Conservation (phyloP, 1,140 invertebrate species). For the Protaetia brevitarsis region DNA sequence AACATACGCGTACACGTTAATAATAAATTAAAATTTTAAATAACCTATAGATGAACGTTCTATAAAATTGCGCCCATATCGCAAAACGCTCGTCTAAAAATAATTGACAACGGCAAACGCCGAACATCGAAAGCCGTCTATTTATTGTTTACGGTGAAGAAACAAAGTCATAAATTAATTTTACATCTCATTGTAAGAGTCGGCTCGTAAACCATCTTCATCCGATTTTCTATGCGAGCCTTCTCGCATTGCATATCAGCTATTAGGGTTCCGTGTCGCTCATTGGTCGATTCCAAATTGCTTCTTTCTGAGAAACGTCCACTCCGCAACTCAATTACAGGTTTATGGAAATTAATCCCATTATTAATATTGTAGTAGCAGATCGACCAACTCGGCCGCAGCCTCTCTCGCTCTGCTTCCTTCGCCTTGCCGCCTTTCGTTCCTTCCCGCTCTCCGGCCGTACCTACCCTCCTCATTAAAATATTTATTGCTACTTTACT, state of each 20-base stretch:
- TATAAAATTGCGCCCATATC: background rate
- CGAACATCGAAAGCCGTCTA: conserved; percentile 20
- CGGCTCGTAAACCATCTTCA: conserved; percentile 25
- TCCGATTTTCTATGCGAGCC: conserved; percentile 20
- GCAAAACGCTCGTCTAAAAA: background rate
- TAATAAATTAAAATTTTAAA: conserved; percentile 18
- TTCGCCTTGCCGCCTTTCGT: no score
- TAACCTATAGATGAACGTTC: conserved; percentile 2
- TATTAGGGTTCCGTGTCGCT: conserved; percentile 19
- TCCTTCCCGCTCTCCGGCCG: background rate
- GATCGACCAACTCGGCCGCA: background rate
- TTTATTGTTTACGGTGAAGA: conserved; percentile 26
- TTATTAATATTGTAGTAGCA: conserved; percentile 26
- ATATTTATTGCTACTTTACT: conserved; percentile 24
- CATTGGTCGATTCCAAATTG: conserved; percentile 24
- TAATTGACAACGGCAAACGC: conserved; percentile 5
- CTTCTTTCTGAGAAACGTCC: conserved; percentile 24
- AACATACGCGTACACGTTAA: background rate
- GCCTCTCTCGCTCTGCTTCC: conserved; percentile 3
- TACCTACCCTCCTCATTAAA: conserved; percentile 19
- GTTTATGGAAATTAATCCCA: conserved; percentile 27
- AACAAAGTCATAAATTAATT: conserved; percentile 27
- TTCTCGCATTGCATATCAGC: conserved; percentile 19
- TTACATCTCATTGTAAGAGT: conserved; percentile 25
- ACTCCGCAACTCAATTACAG: conserved; percentile 25